These are phyloP conservation scores for Clarias laeviceps DNA, from an alignment of 2,797 vertebrate species.

Conservation along the genomic window DNA sequence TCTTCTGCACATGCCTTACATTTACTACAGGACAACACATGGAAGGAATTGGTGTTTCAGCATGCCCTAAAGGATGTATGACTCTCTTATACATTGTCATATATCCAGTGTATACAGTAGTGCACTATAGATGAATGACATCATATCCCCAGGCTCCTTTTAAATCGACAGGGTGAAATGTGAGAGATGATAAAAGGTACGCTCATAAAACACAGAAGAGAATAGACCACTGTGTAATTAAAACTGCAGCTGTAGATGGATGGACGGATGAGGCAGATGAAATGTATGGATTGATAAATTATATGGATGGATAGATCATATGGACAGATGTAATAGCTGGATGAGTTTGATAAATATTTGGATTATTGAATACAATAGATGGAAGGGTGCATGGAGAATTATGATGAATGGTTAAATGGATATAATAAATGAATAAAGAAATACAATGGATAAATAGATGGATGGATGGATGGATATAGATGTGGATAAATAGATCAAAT, in stretches of 20 bases:
- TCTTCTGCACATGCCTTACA: slow-evolving; percentile 11
- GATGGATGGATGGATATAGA: too few relatives aligned
- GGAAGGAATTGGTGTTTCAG: slow-evolving; percentile 2
- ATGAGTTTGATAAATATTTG: not conserved
- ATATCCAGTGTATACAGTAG: slow-evolving; percentile 22
- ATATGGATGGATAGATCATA: not conserved
- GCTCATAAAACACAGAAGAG: not conserved
- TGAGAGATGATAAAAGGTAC: slow-evolving; percentile 30
- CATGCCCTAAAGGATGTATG: slow-evolving; percentile 2
- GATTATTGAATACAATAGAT: not conserved
- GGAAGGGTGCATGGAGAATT: not conserved
- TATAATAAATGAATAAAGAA: not conserved
- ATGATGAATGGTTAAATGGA: not conserved
- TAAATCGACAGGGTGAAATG: slow-evolving; percentile 1
- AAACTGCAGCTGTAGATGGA: not conserved
- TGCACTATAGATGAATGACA: slow-evolving; percentile 12
- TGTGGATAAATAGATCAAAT: too few relatives aligned
- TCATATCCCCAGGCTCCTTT: slow-evolving; percentile 23
- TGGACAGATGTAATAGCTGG: not conserved
- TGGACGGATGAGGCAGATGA: not conserved
- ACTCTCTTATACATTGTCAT: not conserved
- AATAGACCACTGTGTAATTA: not conserved
- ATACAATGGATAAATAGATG: not conserved
- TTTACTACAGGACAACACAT: not conserved
- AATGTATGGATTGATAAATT: too few relatives aligned